Conservation (phyloP, 1,140 invertebrate genomes). For the Catajapyx aquilonaris region DNA sequence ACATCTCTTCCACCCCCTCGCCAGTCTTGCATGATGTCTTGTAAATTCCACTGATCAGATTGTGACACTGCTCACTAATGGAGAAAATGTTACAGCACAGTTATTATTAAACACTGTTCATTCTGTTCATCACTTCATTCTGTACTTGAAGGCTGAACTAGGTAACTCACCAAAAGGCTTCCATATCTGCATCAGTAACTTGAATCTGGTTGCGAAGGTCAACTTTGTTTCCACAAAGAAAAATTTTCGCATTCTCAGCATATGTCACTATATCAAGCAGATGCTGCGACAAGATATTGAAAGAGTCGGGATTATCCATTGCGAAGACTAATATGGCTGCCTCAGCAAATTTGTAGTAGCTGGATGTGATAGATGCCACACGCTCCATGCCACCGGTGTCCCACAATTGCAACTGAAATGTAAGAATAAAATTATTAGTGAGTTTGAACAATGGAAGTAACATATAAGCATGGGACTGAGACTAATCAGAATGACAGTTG, state of each 20-base stretch:
- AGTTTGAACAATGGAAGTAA: no score
- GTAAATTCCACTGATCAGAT: slow-evolving; percentile 66
- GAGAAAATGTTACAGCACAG: no score
- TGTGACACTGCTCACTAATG: slow-evolving; percentile 73
- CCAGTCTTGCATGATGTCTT: slow-evolving; percentile 80
- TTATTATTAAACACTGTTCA: no score
- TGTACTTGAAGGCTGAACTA: no score
- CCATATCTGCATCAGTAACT: slow-evolving; percentile 73
- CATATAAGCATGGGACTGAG: no score
- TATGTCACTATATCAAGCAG: slow-evolving; percentile 75
- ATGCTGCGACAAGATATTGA: slow-evolving; percentile 77
- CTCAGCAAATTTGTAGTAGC: slow-evolving; percentile 84
- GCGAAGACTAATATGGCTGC: slow-evolving; percentile 77
- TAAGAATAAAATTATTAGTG: slow-evolving; percentile 12
- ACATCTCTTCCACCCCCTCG: slow-evolving; percentile 75
- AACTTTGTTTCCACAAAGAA: slow-evolving; percentile 73
- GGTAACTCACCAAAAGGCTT: slow-evolving; percentile 69
- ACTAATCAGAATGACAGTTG: no score
- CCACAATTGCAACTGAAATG: slow-evolving; percentile 64
- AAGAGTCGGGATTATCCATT: slow-evolving; percentile 70
- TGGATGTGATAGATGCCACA: slow-evolving; percentile 78
- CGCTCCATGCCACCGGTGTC: slow-evolving; percentile 87
- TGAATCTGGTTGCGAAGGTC: slow-evolving; percentile 46
- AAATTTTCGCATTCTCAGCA: slow-evolving; percentile 83
- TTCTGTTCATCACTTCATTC: no score